These are phyloP conservation scores for Drosophila atripex DNA, from an alignment of 2,888 invertebrate species.

Conservation along the genomic window DNA sequence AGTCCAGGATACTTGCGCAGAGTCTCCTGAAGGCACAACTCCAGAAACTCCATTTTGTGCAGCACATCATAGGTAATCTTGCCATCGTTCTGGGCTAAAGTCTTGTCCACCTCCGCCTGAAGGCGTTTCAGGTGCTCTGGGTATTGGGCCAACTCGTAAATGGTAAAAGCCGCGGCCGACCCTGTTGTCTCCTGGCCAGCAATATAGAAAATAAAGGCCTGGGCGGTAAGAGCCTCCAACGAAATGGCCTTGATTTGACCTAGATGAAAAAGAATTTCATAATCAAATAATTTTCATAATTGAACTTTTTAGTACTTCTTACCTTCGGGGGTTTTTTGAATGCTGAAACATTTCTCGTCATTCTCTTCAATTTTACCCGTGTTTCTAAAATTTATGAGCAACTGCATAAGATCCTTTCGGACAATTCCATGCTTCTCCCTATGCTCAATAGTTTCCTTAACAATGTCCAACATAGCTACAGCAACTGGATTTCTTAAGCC, in stretches of 20 bases:
- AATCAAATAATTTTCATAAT: too few relatives aligned
- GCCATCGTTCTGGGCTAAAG: constrained; percentile 71
- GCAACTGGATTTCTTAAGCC: constrained; percentile 68
- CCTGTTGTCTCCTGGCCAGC: constrained; percentile 84
- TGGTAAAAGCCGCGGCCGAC: constrained; percentile 80
- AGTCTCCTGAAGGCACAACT: constrained; percentile 81
- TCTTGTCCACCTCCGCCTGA: constrained; percentile 81
- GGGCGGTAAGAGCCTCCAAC: constrained; percentile 79
- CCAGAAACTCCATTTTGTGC: constrained; percentile 83
- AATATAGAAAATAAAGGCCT: constrained; percentile 83
- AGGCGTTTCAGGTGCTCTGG: constrained; percentile 79
- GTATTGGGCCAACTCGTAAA: constrained; percentile 83
- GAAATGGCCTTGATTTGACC: constrained; percentile 69
- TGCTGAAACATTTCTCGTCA: constrained; percentile 63
- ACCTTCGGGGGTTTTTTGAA: constrained; percentile 66
- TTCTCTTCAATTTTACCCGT: constrained; percentile 74
- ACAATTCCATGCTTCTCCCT: constrained; percentile 82
- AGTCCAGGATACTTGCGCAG: constrained; percentile 84
- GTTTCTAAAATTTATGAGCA: constrained; percentile 84
- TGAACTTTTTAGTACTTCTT: not conserved
- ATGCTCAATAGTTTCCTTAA: constrained; percentile 83
- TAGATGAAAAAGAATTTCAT: constrained; percentile 1
- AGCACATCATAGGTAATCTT: constrained; percentile 81
- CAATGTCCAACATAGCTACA: constrained; percentile 81
- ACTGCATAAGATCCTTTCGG: constrained; percentile 84